Base-by-base conservation (phyloP, 2,888 invertebrate genomes). In the Xestia sexstrigata region DNA sequence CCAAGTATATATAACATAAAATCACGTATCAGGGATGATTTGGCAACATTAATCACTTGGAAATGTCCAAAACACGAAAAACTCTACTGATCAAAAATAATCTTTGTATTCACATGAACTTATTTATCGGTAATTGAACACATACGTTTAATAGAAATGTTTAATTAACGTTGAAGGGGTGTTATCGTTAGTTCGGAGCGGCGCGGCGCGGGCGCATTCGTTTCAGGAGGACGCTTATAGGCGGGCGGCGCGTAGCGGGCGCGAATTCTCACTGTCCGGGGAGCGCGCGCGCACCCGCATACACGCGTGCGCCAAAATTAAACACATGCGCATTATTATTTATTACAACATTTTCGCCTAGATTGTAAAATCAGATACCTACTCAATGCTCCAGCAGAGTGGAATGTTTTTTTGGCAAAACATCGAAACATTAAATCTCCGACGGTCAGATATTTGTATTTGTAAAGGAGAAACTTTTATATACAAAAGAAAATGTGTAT, bases 251-350 rank as follows among this genome's bases (percentile, higher is more conserved):
- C 87, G 81, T 49, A 60, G n/a, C 85, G 81, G 78, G 74, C 82
- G 81, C 84, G 90, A 88, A 86, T 84, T 89, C 89, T 89, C 91
- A 94, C 94, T 94, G 94, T 88, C 77, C 76, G 78, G 65, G 26
- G 76, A 74, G 78, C 84, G 83, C 79, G 70, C 81, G 80, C 83
- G 85, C 78, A 84, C 79, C 83, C 90, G 88, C 89, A 88, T 86
- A 71, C 86, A 84, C 83, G 87, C 87, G 88, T 87, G 83, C 86
- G 88, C 92, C 91, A 89, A 91, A 93, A 89, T 91, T 92, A 93
- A 93, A 91, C 90, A 74, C 89, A 89, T 87, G 91, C 93, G 92
- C 93, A 92, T 93, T 95, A 94, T 95, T 94, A 95, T 96, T 95
- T 95, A 95, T 95, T 94, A 92, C 90, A 91, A 93, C 91, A 93